Evolutionary conservation across 1,140 invertebrate species (phyloP).

Genomic region (Aleiodes sp.): DNA sequence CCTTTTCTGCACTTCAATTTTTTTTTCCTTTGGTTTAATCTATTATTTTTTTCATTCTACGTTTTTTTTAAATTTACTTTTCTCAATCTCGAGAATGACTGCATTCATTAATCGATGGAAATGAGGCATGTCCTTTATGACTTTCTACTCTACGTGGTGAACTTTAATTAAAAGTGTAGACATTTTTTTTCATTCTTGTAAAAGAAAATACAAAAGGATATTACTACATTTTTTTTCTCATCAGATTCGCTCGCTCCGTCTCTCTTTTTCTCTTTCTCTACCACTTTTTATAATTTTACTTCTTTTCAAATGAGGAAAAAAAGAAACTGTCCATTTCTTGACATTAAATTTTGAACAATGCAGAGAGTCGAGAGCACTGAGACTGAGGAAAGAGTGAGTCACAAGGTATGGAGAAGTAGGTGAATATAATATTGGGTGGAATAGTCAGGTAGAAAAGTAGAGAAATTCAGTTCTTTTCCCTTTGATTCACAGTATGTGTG

Average conservation of each 20-base stretch:
- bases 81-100: neutral
- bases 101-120: constrained; percentile 4
- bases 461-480: constrained; percentile 4
- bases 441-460: neutral
- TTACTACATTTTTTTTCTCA: too few relatives aligned
- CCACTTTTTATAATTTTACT: neutral
- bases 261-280: neutral
- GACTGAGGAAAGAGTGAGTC: neutral
- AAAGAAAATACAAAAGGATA: neutral
- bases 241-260: too few relatives aligned
- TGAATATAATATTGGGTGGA: neutral
- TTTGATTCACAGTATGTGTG: neutral
- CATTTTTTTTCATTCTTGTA: neutral
- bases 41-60: neutral
- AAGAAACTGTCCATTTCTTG: neutral
- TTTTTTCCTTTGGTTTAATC: too few relatives aligned
- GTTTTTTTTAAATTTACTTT: neutral
- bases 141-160: neutral
- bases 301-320: neutral
- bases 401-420: neutral
- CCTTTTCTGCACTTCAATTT: neutral
- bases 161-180: neutral
- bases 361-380: neutral
- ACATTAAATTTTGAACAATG: constrained; percentile 14
- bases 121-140: neutral